Conservation (phyloP, 2,797 vertebrate genomes). For the Siniperca undulata region DNA sequence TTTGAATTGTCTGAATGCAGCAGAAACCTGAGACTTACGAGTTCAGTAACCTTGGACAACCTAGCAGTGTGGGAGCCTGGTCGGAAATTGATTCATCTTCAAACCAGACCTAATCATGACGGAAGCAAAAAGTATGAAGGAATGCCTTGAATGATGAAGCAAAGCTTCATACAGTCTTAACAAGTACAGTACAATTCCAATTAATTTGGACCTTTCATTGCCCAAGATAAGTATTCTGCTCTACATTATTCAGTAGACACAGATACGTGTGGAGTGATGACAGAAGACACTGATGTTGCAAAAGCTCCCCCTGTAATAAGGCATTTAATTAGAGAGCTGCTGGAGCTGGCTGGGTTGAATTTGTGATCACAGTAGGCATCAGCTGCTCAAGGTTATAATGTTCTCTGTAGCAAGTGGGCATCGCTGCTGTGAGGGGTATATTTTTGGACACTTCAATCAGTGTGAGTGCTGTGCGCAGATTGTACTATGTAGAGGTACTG, state of each 20-base stretch:
- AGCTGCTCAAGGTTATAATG: conserved; percentile 72
- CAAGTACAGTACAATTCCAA: conserved; percentile 25
- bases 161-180: background rate
- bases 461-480: conserved; percentile 47
- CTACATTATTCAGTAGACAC: conserved; percentile 62
- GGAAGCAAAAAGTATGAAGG: background rate
- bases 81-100: background rate
- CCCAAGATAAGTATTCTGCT: conserved; percentile 12
- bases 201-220: conserved; percentile 23
- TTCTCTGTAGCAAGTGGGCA: conserved; percentile 52
- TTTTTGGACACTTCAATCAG: conserved; percentile 69
- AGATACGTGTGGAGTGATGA: conserved; percentile 30
- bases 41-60: conserved; percentile 7
- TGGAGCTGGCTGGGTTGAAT: conserved; percentile 51
- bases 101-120: background rate
- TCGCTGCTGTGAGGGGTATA: conserved; percentile 54
- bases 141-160: conserved; percentile 27
- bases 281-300: conserved; percentile 53
- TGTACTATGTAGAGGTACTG: conserved; percentile 13
- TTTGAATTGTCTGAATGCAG: background rate
- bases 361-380: conserved; percentile 72
- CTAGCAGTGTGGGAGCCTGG: background rate
- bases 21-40: background rate
- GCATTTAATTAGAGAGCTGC: conserved; percentile 65
- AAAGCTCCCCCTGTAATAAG: conserved; percentile 60